Evolutionary conservation across 2,113 vertebrate genomes (phyloP).

Genomic region (Cairina moschata): DNA sequence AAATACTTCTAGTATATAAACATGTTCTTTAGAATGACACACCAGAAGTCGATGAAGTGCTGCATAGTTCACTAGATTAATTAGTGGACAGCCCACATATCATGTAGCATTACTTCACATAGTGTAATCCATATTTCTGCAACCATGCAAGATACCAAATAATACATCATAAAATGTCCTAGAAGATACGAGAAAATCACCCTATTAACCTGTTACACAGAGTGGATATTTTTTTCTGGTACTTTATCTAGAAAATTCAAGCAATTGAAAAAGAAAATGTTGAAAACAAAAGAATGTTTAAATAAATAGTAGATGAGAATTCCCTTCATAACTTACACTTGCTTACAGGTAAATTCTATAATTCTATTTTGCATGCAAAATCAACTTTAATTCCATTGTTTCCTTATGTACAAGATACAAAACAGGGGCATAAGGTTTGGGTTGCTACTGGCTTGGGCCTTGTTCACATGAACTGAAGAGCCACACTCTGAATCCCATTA

Average conservation of each 20-base stretch:
- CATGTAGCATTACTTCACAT: slow-evolving; percentile 75
- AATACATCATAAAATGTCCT: slow-evolving; percentile 58
- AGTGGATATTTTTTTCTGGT: slow-evolving; percentile 43
- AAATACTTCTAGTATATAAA: slow-evolving; percentile 37
- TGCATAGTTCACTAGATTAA: slow-evolving; percentile 61
- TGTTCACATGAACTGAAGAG: neutral
- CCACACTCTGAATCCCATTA: neutral
- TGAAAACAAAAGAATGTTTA: slow-evolving; percentile 5
- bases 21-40: slow-evolving; percentile 38
- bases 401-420: neutral
- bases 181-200: slow-evolving; percentile 48
- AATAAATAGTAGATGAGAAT: slow-evolving; percentile 19
- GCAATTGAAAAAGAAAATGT: neutral
- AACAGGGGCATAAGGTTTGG: neutral
- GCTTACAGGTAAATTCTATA: slow-evolving; percentile 29
- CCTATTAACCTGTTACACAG: slow-evolving; percentile 62
- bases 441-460: neutral
- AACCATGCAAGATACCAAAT: slow-evolving; percentile 55
- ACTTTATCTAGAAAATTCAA: slow-evolving; percentile 54
- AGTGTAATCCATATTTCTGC: slow-evolving; percentile 63
- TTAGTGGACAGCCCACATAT: slow-evolving; percentile 56
- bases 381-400: neutral
- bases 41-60: slow-evolving; percentile 51
- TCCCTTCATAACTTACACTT: slow-evolving; percentile 19
- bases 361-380: neutral